Percentiles rank a stretch among this genome's conserved stretches.
phyloP scores from a whole-genome alignment of 2,113 vertebrate species.

The Cyanoderma ruficeps region DNA sequence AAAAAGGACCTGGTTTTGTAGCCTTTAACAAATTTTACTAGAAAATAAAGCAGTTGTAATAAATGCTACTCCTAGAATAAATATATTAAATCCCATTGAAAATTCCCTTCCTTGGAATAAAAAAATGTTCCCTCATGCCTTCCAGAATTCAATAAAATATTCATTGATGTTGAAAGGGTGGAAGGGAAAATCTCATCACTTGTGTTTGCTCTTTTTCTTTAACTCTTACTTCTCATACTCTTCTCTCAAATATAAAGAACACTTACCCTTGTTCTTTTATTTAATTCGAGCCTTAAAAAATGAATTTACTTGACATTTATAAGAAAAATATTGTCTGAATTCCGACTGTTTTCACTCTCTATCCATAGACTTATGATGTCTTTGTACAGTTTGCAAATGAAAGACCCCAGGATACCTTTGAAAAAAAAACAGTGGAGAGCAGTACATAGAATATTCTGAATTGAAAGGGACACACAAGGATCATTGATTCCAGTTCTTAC shows the following conservation, averaged over 20 bases:
- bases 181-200: constrained; percentile 1
- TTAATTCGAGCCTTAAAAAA: neutral
- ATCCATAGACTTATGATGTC: neutral
- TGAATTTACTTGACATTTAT: neutral
- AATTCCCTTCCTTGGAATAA: constrained; percentile 14
- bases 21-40: neutral
- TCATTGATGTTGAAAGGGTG: constrained; percentile 8
- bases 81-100: constrained; percentile 5
- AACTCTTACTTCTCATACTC: neutral
- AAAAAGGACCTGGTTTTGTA: neutral
- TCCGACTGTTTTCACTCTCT: neutral
- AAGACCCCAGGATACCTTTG: neutral
- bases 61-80: neutral
- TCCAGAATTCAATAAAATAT: constrained; percentile 44
- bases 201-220: constrained; percentile 35
- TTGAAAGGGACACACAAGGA: neutral
- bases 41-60: constrained; percentile 16
- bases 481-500: neutral
- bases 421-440: neutral
- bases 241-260: neutral
- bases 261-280: neutral
- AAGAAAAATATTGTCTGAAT: neutral
- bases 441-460: neutral
- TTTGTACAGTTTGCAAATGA: neutral
- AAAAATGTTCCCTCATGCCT: constrained; percentile 5